Conservation (phyloP, 64 coral and sea anemone species). For the Actinia equina region DNA sequence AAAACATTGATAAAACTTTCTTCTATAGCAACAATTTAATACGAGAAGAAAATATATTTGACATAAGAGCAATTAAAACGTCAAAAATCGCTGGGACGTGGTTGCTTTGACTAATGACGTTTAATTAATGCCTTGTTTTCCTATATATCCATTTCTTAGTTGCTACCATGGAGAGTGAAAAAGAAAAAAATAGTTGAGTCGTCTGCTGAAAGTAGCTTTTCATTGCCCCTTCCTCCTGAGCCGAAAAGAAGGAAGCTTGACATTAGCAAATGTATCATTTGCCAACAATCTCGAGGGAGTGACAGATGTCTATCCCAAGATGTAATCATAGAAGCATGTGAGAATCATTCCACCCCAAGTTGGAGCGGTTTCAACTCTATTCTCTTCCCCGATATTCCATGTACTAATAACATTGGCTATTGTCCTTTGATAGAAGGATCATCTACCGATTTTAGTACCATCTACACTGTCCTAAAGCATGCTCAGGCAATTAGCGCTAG, state of each 20-base stretch:
- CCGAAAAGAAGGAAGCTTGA: constrained; percentile 38
- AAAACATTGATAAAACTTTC: neutral
- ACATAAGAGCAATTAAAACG: neutral
- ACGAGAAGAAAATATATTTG: neutral
- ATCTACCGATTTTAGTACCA: too few species aligned
- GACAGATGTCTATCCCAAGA: too few species aligned
- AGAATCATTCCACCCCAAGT: too few species aligned
- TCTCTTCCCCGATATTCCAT: too few species aligned
- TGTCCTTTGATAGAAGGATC: too few species aligned
- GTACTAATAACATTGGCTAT: too few species aligned
- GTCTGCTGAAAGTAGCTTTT: constrained; percentile 10
- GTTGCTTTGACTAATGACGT: neutral
- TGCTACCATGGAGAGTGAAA: constrained; percentile 8
- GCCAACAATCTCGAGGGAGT: constrained; percentile 7
- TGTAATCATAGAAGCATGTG: too few species aligned
- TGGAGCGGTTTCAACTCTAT: too few species aligned
- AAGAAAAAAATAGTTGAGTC: neutral
- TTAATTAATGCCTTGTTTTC: neutral
- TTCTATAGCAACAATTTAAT: neutral
- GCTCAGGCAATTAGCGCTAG: too few species aligned
- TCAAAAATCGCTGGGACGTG: neutral
- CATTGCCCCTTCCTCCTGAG: constrained; percentile 27
- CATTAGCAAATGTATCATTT: constrained; percentile 38
- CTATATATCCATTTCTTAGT: neutral
- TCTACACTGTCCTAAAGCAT: too few species aligned